Percentiles rank a stretch among this genome's conserved stretches.
Conservation (phyloP, 1,140 invertebrate genomes). For the Grapholita molesta region DNA sequence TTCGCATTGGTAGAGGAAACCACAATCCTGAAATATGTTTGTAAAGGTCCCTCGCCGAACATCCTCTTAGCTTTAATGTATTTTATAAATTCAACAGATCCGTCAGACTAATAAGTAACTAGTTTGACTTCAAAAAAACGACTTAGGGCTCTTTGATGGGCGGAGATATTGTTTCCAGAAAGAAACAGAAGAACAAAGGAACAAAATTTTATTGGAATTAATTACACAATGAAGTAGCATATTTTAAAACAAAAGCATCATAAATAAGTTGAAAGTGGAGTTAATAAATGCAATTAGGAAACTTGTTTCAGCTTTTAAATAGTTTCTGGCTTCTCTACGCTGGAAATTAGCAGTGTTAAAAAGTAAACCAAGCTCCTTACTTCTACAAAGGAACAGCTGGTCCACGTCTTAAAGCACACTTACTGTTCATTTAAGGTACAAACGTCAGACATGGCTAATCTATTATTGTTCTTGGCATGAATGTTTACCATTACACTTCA, state of each 20-base stretch:
- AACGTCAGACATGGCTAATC: too few relatives aligned
- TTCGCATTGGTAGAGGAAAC: background rate
- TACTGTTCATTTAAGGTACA: too few relatives aligned
- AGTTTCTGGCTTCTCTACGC: conserved; percentile 1
- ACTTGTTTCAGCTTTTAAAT: conserved; percentile 16
- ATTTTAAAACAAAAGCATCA: background rate
- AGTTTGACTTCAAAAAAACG: background rate
- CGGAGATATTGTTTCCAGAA: background rate
- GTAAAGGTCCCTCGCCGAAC: background rate
- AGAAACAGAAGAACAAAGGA: background rate
- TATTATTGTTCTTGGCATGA: too few relatives aligned
- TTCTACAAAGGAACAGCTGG: background rate
- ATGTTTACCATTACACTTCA: too few relatives aligned
- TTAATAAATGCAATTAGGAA: conserved; percentile 9
- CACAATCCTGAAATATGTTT: background rate
- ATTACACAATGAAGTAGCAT: background rate
- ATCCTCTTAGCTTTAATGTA: background rate
- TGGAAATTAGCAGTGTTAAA: conserved; percentile 1
- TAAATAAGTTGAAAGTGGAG: conserved; percentile 5
- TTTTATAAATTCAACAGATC: too few relatives aligned
- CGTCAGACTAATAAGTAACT: too few relatives aligned
- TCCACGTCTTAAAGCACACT: background rate
- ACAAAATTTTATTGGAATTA: conserved; percentile 2
- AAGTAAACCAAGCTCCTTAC: background rate
- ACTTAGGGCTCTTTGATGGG: background rate